Conservation (phyloP, 2,888 invertebrate species). For the Aphodius granarius region DNA sequence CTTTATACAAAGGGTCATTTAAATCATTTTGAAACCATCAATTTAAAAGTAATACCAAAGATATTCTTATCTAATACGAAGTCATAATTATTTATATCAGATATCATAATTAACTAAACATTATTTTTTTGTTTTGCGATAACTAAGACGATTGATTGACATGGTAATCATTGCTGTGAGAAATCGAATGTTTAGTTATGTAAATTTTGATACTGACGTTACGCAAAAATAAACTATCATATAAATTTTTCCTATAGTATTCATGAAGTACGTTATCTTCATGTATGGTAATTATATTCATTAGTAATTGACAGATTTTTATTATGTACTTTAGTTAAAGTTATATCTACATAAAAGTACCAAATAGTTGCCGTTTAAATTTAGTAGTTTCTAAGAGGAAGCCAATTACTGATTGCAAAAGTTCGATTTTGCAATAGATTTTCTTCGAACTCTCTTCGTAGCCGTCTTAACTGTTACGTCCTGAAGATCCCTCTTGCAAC, state of each 20-base stretch:
- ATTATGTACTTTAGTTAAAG: background rate
- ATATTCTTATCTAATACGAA: no score
- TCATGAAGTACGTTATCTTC: background rate
- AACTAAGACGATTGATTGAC: background rate
- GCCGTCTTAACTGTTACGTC: no score
- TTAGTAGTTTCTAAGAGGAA: background rate
- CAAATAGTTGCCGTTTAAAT: background rate
- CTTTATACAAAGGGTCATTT: no score
- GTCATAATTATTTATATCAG: no score
- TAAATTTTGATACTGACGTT: background rate
- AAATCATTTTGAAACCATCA: no score
- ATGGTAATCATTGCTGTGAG: background rate
- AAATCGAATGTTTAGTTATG: background rate
- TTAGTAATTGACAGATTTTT: background rate
- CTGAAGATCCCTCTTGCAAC: no score
- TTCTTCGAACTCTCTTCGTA: no score
- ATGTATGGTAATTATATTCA: background rate
- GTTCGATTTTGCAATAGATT: no score
- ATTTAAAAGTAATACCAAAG: no score
- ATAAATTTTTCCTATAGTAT: background rate
- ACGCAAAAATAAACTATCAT: background rate
- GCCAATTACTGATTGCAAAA: background rate
- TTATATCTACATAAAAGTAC: background rate
- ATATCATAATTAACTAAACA: background rate
- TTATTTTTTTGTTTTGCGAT: background rate